A percentile compares a stretch with the other conserved stretches of the same genome.
These are phyloP conservation scores for Uloborus diversus DNA, from an alignment of 1,140 invertebrate species.

Conservation along the genomic window DNA sequence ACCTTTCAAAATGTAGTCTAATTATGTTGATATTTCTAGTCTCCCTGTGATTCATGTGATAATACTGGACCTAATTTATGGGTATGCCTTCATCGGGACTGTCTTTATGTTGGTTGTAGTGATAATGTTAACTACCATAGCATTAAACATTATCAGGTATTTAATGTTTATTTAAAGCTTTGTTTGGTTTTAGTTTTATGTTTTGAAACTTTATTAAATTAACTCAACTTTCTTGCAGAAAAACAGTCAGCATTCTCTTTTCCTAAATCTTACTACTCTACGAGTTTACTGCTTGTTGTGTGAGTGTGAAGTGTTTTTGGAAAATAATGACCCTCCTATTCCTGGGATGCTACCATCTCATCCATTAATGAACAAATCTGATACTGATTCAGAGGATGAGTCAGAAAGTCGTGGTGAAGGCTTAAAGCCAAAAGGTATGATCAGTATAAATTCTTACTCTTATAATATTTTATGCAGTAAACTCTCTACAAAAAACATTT, in stretches of 20 bases:
- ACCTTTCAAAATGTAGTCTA: neutral
- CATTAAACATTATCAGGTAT: conserved; percentile 77
- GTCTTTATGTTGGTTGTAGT: conserved; percentile 81
- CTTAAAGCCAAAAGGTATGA: conserved; percentile 66
- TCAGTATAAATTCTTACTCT: no score
- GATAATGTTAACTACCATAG: conserved; percentile 81
- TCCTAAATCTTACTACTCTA: conserved; percentile 83
- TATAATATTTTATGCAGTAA: no score
- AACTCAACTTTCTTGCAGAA: conserved; percentile 65
- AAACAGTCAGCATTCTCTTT: conserved; percentile 77
- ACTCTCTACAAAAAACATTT: no score
- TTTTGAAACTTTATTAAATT: neutral
- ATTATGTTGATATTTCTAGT: conserved; percentile 16
- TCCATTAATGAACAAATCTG: conserved; percentile 58
- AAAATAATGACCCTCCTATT: conserved; percentile 65
- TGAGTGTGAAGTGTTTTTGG: conserved; percentile 76
- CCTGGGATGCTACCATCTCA: conserved; percentile 46
- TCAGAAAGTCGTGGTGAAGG: conserved; percentile 66
- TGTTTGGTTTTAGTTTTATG: neutral
- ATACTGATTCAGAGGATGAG: conserved; percentile 68
- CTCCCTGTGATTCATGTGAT: conserved; percentile 72
- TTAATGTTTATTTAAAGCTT: conserved; percentile 59
- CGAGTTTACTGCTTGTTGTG: conserved; percentile 88
- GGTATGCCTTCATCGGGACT: conserved; percentile 82
- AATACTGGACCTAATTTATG: conserved; percentile 79